A percentile compares a stretch with the other conserved stretches of the same genome.
phyloP scores from a whole-genome alignment of 2,888 invertebrate genomes.

The Corythucha ciliata region DNA sequence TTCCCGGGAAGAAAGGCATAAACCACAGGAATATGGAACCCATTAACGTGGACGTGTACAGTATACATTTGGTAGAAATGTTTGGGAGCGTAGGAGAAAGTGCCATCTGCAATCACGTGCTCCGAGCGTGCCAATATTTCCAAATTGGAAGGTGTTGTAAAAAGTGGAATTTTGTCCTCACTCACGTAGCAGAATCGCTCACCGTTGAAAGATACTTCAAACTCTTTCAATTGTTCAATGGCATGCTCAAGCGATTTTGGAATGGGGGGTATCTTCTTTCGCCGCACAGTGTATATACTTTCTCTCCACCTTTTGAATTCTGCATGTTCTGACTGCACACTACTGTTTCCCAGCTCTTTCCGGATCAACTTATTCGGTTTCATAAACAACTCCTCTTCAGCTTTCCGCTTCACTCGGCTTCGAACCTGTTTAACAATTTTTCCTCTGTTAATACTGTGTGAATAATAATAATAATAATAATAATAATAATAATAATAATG shows the following conservation, averaged over 20 bases:
- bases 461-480: too few species aligned
- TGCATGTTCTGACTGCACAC: slow-evolving; percentile 6
- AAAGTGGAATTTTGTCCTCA: slow-evolving; percentile 10
- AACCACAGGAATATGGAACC: slow-evolving; percentile 14
- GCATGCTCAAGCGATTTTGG: slow-evolving; percentile 17
- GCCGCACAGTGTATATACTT: slow-evolving; percentile 14
- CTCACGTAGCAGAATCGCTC: too few species aligned
- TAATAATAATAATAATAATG: too few species aligned
- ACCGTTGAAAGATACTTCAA: slow-evolving; percentile 1
- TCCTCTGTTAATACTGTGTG: too few species aligned
- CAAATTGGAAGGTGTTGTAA: slow-evolving; percentile 9
- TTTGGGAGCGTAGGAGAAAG: slow-evolving; percentile 15
- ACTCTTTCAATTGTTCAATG: slow-evolving; percentile 8
- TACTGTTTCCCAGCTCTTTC: slow-evolving; percentile 11
- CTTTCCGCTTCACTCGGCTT: too few species aligned
- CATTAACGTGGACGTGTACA: slow-evolving; percentile 5
- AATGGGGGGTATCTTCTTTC: slow-evolving; percentile 16
- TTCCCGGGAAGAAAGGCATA: slow-evolving; percentile 14
- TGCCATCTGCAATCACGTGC: slow-evolving; percentile 15
- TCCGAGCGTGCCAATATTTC: slow-evolving; percentile 5
- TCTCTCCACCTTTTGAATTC: slow-evolving; percentile 15
- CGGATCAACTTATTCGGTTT: slow-evolving; percentile 1
- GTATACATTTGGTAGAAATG: slow-evolving; percentile 15
- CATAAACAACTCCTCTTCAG: not conserved
- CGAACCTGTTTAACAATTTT: too few species aligned